Evolutionary conservation across 2,888 invertebrate species (phyloP), one percentile per base, ranked within the genome.

Genomic region (Leistus spinibarbis): DNA sequence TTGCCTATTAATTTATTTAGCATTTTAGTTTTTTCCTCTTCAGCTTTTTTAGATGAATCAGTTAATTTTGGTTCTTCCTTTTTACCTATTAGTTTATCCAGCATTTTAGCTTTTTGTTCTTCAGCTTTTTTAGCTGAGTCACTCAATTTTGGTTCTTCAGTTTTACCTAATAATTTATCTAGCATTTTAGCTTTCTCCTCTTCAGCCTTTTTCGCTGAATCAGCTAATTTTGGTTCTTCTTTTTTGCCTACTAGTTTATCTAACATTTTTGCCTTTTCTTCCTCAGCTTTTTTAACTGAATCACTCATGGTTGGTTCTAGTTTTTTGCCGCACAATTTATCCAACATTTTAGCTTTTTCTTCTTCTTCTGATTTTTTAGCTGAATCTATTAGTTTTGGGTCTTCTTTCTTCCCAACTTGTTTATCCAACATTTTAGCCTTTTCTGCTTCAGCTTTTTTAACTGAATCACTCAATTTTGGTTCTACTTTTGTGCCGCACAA

Each of bases 131-230:
- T 78, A 76, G 73, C 76, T 76, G 71, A 76, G 57, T 75, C 78
- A 71, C 77, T 80, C 82, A 79, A 76, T 78, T 77, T 79, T 80
- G 82, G 71, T 78, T 81, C 77, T 54, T 68, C 68, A 69, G 76
- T 76, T 66, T 77, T 71, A 77, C 76, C 75, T 82, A 84, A 74
- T 82, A 79, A 80, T 63, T 20, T 70, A 19, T 62, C 69, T n/a
- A 69, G 16, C 24, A 23, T 69, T 71, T 76, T 73, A 53, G 69
- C 68, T 19, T 76, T 73, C 67, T 78, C 77, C 75, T 78, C 78
- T 73, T 63, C 69, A 13, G 57, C 57, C 62, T 74, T 66, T 19
- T 75, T 71, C 69, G 79, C 78, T 53, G 76, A 54, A 54, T 73
- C 78, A 24, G 22, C n/a, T 17, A 22, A 63, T 63, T 54, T 56